Evolutionary conservation across 2,797 vertebrate genomes (phyloP), one percentile per base, ranked within the genome.

Genomic region (Pseudochaenichthys georgianus): DNA sequence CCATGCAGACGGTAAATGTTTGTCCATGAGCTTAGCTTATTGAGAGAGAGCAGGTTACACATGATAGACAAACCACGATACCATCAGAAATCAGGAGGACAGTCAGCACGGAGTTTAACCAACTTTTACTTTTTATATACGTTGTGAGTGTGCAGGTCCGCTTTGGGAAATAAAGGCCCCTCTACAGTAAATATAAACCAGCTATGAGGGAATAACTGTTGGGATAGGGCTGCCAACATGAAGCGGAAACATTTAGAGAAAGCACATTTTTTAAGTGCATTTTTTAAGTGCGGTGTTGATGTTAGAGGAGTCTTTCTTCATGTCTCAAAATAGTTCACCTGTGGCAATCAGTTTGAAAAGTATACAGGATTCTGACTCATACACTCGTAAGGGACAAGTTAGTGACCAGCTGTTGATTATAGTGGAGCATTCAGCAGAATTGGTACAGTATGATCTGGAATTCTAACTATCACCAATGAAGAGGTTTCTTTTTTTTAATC

Each of bases 131-230:
- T 66, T 52, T 52, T 83, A 74, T 64, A 48, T 73, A 68, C 8
- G 45, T 73, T 54, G 43, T 13, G 70, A 58, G n/a, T 3, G 53
- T 28, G 50, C 82, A 63, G 60, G 64, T 81, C 75, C 69, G 80
- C 47, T 85, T 42, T 79, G 64, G 70, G 71, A 68, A 46, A 57
- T 65, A 0, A 38, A 61, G 47, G 68, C 57, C 61, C n/a, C 65
- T 45, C 65, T 70, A 67, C 52, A 10, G 62, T 76, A 76, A 83
- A 80, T 78, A 78, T 63, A 75, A 84, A 80, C 77, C 80, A 85
- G 86, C 71, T 84, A 28, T 23, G 61, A 45, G 17, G 19, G 45
- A 57, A 50, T 28, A 15, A 21, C 28, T 47, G 54, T 23, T 3
- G 50, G 71, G 53, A 73, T 13, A 19, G 19, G 19, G 15, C 60